Percentiles rank a stretch among this genome's conserved stretches.
Conservation (phyloP, 2,888 invertebrate species). For the Scotopteryx bipunctaria region DNA sequence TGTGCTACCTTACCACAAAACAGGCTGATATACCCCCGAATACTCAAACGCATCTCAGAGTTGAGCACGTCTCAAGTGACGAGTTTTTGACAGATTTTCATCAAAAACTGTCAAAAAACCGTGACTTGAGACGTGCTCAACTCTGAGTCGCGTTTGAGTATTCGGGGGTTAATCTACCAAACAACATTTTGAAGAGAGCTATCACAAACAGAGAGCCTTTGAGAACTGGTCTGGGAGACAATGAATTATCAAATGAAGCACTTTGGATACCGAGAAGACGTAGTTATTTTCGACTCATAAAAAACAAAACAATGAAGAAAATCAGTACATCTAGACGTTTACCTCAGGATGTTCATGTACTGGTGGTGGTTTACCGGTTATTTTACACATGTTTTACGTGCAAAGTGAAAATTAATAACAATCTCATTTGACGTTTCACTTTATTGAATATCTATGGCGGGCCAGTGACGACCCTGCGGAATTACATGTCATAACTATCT, state of each 20-base stretch:
- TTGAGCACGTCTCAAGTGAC: no score
- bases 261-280: background rate
- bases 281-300: background rate
- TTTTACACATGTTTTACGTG: conserved; percentile 38
- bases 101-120: no score
- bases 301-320: conserved; percentile 3
- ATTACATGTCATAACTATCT: conserved; percentile 21
- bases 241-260: conserved; percentile 16
- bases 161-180: no score
- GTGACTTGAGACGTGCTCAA: no score
- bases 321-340: conserved; percentile 32
- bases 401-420: conserved; percentile 58
- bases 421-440: conserved; percentile 78
- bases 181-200: conserved; percentile 14
- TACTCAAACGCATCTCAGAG: no score
- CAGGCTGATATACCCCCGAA: conserved; percentile 36
- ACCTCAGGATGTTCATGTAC: conserved; percentile 34
- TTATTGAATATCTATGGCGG: conserved; percentile 79
- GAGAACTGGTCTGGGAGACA: conserved; percentile 4
- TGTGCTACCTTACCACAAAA: conserved; percentile 41
- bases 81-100: no score
- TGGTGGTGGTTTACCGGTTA: conserved; percentile 10
- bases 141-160: no score
- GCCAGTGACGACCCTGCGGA: conserved; percentile 52
- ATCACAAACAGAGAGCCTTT: conserved; percentile 10